These are phyloP conservation scores for Glaucopsyche alexis DNA, from an alignment of 2,888 invertebrate genomes.

Conservation along the genomic window DNA sequence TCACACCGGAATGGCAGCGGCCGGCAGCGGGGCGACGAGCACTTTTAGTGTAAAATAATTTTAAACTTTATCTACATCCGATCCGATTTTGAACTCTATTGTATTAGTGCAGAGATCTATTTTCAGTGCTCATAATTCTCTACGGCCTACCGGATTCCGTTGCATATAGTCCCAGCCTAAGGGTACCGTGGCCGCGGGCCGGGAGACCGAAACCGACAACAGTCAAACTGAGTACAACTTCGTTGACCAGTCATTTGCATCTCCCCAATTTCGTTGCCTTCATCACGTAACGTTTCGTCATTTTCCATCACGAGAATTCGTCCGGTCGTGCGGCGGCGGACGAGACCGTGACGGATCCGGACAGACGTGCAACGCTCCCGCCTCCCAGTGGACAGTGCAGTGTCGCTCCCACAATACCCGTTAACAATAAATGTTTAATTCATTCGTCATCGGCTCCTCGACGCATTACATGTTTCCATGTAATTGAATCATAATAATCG, in stretches of 20 bases:
- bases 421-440: slow-evolving; percentile 36
- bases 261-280: slow-evolving; percentile 49
- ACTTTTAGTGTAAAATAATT: no score
- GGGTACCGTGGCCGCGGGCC: slow-evolving; percentile 58
- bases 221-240: slow-evolving; percentile 48
- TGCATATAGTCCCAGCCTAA: no score
- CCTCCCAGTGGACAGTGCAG: slow-evolving; percentile 48
- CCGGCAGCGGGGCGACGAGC: no score
- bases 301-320: slow-evolving; percentile 59
- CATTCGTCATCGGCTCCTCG: slow-evolving; percentile 35
- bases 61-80: no score
- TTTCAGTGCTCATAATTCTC: no score
- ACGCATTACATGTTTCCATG: slow-evolving; percentile 44
- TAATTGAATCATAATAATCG: slow-evolving; percentile 55
- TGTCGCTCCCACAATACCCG: slow-evolving; percentile 34
- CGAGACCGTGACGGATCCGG: slow-evolving; percentile 64
- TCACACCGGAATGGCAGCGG: no score
- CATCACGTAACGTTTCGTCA: slow-evolving; percentile 60
- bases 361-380: slow-evolving; percentile 42
- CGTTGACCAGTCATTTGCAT: slow-evolving; percentile 54
- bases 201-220: slow-evolving; percentile 48
- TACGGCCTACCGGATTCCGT: no score
- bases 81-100: no score
- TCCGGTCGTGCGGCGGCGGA: slow-evolving; percentile 48
- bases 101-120: no score